phyloP scores from a whole-genome alignment of 2,888 invertebrate species.

The Himalopsyche japonica region DNA sequence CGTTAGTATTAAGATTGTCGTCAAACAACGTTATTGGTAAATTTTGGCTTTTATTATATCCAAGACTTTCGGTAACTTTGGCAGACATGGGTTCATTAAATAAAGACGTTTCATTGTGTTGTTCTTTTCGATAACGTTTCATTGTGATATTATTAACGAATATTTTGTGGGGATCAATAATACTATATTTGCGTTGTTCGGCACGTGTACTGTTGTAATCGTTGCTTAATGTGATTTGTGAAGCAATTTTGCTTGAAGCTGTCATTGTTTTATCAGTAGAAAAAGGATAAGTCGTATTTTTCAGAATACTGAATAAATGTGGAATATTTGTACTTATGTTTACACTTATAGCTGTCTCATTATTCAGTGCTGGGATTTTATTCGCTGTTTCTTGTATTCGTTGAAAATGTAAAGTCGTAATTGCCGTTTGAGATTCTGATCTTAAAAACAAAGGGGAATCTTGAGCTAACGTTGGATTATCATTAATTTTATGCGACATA shows the following conservation, averaged over 20 bases:
- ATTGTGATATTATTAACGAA: background rate
- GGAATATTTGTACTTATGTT: background rate
- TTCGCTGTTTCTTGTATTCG: background rate
- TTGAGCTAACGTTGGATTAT: background rate
- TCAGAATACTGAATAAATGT: background rate
- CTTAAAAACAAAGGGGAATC: background rate
- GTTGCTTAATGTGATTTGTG: background rate
- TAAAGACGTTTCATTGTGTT: background rate
- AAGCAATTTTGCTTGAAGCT: background rate
- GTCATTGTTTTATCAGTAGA: background rate
- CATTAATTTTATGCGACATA: background rate
- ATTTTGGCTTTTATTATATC: background rate
- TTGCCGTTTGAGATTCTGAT: background rate
- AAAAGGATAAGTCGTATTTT: background rate
- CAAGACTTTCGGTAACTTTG: background rate
- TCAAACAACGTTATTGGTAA: background rate
- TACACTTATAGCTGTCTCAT: background rate
- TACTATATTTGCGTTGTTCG: background rate
- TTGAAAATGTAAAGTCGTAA: background rate
- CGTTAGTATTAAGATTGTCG: background rate
- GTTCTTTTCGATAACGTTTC: background rate
- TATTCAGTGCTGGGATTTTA: background rate
- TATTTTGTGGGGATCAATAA: background rate
- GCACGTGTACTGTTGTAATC: background rate
- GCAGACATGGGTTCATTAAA: background rate